Evolutionary conservation across 1,140 invertebrate species (phyloP).

Genomic region (Hycleus cichorii): DNA sequence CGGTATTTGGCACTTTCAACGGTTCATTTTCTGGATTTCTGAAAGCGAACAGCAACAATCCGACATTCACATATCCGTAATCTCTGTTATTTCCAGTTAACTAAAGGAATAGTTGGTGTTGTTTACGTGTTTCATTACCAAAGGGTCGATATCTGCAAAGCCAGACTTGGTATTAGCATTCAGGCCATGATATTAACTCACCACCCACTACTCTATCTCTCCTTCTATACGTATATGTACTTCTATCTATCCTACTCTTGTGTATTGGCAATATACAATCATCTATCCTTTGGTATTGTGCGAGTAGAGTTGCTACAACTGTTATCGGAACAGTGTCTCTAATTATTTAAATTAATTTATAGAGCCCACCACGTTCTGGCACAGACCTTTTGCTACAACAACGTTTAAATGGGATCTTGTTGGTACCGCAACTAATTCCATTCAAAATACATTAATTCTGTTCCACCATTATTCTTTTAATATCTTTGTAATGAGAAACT

Average conservation of each 20-base stretch:
- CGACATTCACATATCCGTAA: conserved; percentile 6
- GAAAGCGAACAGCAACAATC: background rate
- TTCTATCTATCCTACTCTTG: too few species aligned
- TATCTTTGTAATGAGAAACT: too few species aligned
- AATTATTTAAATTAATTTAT: conserved; percentile 25
- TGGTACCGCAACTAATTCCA: conserved; percentile 8
- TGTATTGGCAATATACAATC: too few species aligned
- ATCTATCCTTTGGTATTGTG: background rate
- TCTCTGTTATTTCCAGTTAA: conserved; percentile 10
- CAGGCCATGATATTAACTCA: conserved; percentile 18
- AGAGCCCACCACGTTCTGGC: conserved; percentile 2
- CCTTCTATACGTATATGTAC: background rate
- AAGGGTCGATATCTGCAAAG: conserved; percentile 17
- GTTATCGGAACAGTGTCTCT: conserved; percentile 18
- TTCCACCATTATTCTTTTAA: too few species aligned
- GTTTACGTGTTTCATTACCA: conserved; percentile 22
- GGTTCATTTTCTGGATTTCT: too few species aligned
- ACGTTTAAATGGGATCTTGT: background rate
- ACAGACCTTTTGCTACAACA: background rate
- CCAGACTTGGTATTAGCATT: conserved; percentile 20
- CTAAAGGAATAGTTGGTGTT: conserved; percentile 15
- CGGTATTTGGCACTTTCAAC: too few species aligned
- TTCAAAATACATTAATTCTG: too few species aligned
- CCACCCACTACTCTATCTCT: conserved; percentile 3
- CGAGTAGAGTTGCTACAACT: conserved; percentile 7